These are phyloP conservation scores for Candoia aspera DNA, from an alignment of 2,113 vertebrate genomes.

Conservation along the genomic window DNA sequence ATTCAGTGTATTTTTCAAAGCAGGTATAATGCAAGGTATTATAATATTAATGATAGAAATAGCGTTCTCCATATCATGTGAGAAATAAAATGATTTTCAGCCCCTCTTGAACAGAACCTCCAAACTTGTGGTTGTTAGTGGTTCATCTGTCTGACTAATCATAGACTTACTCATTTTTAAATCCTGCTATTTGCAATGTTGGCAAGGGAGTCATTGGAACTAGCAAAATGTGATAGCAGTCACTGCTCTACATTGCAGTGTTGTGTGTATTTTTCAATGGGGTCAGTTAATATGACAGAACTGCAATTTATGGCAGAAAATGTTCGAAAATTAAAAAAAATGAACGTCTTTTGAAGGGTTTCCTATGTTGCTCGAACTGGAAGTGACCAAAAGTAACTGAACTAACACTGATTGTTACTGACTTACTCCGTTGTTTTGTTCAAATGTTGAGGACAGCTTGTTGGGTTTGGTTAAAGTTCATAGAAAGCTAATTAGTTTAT, in stretches of 20 bases:
- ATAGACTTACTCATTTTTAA: not conserved
- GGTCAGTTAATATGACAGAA: not conserved
- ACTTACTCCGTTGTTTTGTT: not conserved
- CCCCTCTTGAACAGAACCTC: not conserved
- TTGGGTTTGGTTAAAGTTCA: not conserved
- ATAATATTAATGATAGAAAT: not conserved
- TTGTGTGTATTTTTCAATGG: not conserved
- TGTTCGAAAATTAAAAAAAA: not conserved
- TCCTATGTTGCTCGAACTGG: not conserved
- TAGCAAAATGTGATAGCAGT: not conserved
- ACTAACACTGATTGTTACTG: not conserved
- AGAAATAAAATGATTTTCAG: not conserved
- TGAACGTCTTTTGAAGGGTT: not conserved
- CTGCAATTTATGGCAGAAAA: not conserved
- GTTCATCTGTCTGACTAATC: not conserved
- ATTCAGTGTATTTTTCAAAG: not conserved
- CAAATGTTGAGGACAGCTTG: not conserved
- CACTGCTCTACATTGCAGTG: not conserved
- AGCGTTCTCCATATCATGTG: not conserved
- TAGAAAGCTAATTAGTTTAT: not conserved
- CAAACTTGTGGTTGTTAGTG: not conserved
- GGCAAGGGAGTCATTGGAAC: not conserved
- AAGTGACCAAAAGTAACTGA: slow-evolving; percentile 7
- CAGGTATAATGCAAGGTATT: not conserved
- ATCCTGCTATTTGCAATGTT: not conserved